Evolutionary conservation across 2,797 vertebrate genomes (phyloP), one percentile per base, ranked within the genome.

Genomic region (Crocidura indochinensis): DNA sequence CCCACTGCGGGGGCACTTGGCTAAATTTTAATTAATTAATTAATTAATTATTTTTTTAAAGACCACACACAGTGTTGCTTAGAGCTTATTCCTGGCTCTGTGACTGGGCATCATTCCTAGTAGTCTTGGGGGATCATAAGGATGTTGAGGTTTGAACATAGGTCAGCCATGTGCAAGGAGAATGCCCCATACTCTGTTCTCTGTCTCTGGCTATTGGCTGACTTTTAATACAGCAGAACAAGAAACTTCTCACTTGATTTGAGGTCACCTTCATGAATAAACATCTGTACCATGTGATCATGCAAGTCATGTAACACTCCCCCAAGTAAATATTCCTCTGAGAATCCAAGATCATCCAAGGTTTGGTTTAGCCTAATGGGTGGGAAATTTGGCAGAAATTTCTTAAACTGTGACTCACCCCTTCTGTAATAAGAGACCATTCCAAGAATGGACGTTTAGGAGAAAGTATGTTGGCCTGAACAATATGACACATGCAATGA

Each of bases 401-500:
- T 90, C 64, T 71, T 64, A 53, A 38, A 19, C 49, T 12, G 80
- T 95, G 94, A 97, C 83, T 96, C 94, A 97, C 84, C 38, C 60
- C 86, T 84, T 64, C 47, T 80, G 44, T 81, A 77, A 79, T 74
- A 75, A 89, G 74, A 84, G 71, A 89, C 27, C 75, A n/a, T 90
- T 87, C 79, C 86, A 90, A 94, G 83, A 91, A 69, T 87, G 90
- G 49, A 90, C 10, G 38, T 87, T 73, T 92, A 90, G 87, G 65
- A 95, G 67, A 94, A 95, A 95, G 62, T 87, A 92, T 92, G 90
- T 91, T 92, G 94, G 88, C 51, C 11, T 91, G 71, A 62, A 51
- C 62, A 87, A 22, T 31, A 44, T 51, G 78, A 91, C 73, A 78
- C 22, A 75, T 73, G 49, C 87, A 77, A 68, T 73, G 72, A 94